Evolutionary conservation across 2,113 vertebrate genomes (phyloP).

Genomic region (Oxygymnocypris stewartii): DNA sequence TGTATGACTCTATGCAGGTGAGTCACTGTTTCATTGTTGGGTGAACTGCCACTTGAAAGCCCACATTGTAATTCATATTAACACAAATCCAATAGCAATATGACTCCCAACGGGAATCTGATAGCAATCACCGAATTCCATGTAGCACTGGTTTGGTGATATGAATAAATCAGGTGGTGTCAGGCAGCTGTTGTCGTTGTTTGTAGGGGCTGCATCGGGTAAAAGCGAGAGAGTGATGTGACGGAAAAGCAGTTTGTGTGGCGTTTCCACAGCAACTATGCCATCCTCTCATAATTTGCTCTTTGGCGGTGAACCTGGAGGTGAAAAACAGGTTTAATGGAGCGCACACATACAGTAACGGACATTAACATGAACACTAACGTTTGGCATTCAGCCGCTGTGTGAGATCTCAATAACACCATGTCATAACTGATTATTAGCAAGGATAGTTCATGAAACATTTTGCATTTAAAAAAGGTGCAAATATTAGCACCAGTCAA

Average conservation of each 20-base stretch:
- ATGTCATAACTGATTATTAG: background rate
- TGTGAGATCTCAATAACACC: background rate
- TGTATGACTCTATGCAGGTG: background rate
- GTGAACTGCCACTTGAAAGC: background rate
- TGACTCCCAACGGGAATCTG: background rate
- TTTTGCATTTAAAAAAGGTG: background rate
- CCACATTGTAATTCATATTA: background rate
- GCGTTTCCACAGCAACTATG: slow-evolving; percentile 35
- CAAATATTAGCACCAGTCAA: background rate
- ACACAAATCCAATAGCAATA: background rate
- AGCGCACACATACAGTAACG: slow-evolving; percentile 11
- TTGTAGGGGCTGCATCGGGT: slow-evolving; percentile 14
- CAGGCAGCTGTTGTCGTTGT: slow-evolving; percentile 2
- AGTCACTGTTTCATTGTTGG: background rate
- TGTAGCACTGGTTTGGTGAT: background rate
- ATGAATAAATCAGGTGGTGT: background rate
- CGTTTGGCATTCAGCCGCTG: background rate
- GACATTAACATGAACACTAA: slow-evolving; percentile 9
- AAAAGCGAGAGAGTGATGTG: slow-evolving; percentile 18
- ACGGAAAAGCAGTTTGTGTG: slow-evolving; percentile 6
- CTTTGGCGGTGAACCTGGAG: slow-evolving; percentile 51
- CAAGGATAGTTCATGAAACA: background rate
- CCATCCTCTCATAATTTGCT: slow-evolving; percentile 58
- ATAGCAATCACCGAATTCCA: background rate
- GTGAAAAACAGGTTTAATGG: slow-evolving; percentile 35